Percentiles rank a stretch among this genome's conserved stretches.
phyloP scores from a whole-genome alignment of 1,140 invertebrate species.

The Pogonus chalceus region DNA sequence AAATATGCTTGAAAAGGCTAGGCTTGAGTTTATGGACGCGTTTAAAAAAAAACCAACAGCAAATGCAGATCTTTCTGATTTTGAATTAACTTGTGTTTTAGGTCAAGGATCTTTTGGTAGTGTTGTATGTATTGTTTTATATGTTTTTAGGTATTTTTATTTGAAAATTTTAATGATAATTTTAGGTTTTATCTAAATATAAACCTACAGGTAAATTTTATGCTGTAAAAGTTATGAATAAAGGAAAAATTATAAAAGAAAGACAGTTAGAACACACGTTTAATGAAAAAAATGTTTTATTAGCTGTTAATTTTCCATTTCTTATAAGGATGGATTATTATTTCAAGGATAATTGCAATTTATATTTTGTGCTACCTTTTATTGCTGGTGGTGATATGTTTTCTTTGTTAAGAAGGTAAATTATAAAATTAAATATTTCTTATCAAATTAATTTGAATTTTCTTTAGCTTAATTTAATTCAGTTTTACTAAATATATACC shows the following conservation, averaged over 20 bases:
- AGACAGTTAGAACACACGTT: constrained; percentile 75
- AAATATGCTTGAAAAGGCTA: too few relatives aligned
- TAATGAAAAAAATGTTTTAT: constrained; percentile 75
- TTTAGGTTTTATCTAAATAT: constrained; percentile 56
- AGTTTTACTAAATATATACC: too few relatives aligned
- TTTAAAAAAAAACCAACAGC: neutral
- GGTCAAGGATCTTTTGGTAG: constrained; percentile 82
- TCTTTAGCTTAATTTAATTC: too few relatives aligned
- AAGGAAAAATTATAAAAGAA: constrained; percentile 68
- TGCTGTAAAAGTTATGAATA: constrained; percentile 84
- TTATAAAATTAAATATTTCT: neutral
- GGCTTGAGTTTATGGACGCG: neutral
- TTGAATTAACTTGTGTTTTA: constrained; percentile 36
- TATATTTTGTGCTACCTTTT: constrained; percentile 75
- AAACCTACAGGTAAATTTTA: constrained; percentile 49
- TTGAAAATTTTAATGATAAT: too few relatives aligned
- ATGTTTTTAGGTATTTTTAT: neutral
- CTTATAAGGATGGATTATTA: constrained; percentile 71
- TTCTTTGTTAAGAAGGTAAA: constrained; percentile 51
- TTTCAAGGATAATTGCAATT: constrained; percentile 77
- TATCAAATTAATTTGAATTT: neutral
- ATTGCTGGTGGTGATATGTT: constrained; percentile 78
- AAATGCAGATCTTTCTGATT: neutral
- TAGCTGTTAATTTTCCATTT: constrained; percentile 69
- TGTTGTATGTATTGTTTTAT: constrained; percentile 39